A percentile compares a stretch with the other conserved stretches of the same genome.
Evolutionary conservation across 2,797 vertebrate genomes (phyloP).

Genomic region (Pseudomugil gertrudae): DNA sequence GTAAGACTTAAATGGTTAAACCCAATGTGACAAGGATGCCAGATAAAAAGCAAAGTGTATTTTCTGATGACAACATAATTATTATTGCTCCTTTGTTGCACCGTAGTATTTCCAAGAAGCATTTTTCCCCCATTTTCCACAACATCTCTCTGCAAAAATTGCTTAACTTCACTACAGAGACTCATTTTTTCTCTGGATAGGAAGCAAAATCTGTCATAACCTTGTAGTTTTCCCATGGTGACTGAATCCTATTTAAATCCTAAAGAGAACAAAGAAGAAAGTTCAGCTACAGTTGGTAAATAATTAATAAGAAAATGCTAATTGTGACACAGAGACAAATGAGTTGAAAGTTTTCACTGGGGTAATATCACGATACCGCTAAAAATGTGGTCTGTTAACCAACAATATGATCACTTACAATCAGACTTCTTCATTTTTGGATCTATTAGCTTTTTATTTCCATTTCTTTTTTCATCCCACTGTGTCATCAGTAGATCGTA

Average conservation of each 20-base stretch:
- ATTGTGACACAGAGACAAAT: slow-evolving; percentile 54
- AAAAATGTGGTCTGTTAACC: slow-evolving; percentile 13
- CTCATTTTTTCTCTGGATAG: slow-evolving; percentile 27
- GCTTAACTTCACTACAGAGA: slow-evolving; percentile 53
- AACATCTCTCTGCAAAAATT: slow-evolving; percentile 48
- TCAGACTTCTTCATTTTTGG: slow-evolving; percentile 1
- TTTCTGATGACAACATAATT: slow-evolving; percentile 34
- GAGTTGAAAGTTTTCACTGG: slow-evolving; percentile 44
- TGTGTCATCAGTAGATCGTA: background rate
- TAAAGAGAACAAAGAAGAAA: slow-evolving; percentile 55
- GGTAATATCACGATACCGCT: slow-evolving; percentile 38
- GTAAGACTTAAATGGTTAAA: slow-evolving; percentile 32
- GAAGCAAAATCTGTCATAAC: slow-evolving; percentile 58
- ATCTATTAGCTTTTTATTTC: background rate
- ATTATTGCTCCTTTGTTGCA: slow-evolving; percentile 26
- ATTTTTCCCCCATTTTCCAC: slow-evolving; percentile 16
- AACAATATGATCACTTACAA: slow-evolving; percentile 14
- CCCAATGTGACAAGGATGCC: slow-evolving; percentile 38
- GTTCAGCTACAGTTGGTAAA: slow-evolving; percentile 45
- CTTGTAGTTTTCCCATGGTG: slow-evolving; percentile 44
- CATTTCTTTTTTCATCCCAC: slow-evolving; percentile 8
- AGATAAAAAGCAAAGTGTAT: slow-evolving; percentile 14
- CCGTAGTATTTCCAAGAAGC: slow-evolving; percentile 23
- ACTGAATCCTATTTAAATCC: slow-evolving; percentile 57
- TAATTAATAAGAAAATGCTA: slow-evolving; percentile 65